Evolutionary conservation across 2,888 invertebrate species (phyloP).

Genomic region (Zelleria hepariella): DNA sequence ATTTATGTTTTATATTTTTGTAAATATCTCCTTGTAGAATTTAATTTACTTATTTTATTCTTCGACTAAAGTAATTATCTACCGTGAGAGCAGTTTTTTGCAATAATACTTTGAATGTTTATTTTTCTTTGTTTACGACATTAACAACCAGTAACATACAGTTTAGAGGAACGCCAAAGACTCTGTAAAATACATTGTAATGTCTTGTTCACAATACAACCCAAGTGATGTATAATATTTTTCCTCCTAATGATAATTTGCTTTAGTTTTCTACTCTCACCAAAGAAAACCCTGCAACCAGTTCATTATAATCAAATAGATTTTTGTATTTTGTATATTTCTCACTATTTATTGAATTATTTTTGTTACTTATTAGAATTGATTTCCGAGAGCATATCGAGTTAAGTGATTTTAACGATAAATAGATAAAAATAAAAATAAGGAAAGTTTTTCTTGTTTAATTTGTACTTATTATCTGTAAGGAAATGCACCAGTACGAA

Average conservation of each 20-base stretch:
- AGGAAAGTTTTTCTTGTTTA: conserved; percentile 38
- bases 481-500: conserved; percentile 71
- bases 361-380: conserved; percentile 13
- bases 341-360: conserved; percentile 7
- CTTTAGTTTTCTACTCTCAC: conserved; percentile 33
- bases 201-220: conserved; percentile 25
- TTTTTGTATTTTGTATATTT: not conserved
- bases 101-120: conserved; percentile 3
- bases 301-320: not conserved
- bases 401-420: conserved; percentile 47
- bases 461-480: conserved; percentile 62
- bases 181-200: conserved; percentile 30
- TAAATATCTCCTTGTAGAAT: conserved; percentile 21
- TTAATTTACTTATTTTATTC: conserved; percentile 22
- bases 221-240: conserved; percentile 20
- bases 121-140: conserved; percentile 24
- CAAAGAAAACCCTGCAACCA: conserved; percentile 31
- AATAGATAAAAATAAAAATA: conserved; percentile 32
- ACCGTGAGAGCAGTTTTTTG: conserved; percentile 15
- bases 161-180: conserved; percentile 69
- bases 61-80: conserved; percentile 12
- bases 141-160: conserved; percentile 61
- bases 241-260: conserved; percentile 10
- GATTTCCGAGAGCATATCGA: conserved; percentile 51
- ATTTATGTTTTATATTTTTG: conserved; percentile 39